Base-by-base conservation (phyloP, 1,140 invertebrate species). In the Aphelenchoides besseyi region DNA sequence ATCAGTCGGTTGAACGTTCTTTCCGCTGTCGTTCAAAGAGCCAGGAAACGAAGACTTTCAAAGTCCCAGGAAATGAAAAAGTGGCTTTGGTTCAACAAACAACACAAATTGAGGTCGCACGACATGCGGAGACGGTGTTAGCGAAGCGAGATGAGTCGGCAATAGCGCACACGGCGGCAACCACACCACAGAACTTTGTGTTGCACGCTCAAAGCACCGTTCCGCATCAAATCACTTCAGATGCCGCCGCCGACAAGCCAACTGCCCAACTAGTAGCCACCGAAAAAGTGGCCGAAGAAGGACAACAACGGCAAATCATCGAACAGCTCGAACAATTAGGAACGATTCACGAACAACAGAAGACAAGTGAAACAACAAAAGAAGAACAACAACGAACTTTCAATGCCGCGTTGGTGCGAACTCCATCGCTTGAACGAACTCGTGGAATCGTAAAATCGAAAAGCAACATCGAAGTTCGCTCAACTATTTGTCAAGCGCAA, bases 181-280 rank as follows among this genome's bases (percentile, higher is more conserved):
- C 12, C 23, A 16, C 41, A 23, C 41, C 5, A 33, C 5, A 59
- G 55, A 8, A 59, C 5, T 33, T 12, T 12, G 5, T 12, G 5
- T 5, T 23, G 55, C 55, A 23, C 55, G 23, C 55, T 59, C 18
- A 5, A 5, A 8, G 32, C 55, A 29, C 55, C 55, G 5, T 18
- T 23, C 5, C 18, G 55, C 55, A 59, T 23, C 55, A 59, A 59
- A 18, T 59, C 55, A 59, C 55, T 59, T 18, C 5, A 59, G 18
- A 18, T 18, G 55, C 5, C 5, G 55, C 18, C 18, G 55, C 55
- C 41, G 41, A 48, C 12, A 16, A 12, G 41, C 18, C 26, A 59
- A 23, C 5, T 33, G 55, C 55, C 5, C 55, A 33, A 28, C 5
- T 8, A 28, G 5, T 8, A 23, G 18, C 55, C 18, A 33, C 5